Evolutionary conservation across 2,888 invertebrate genomes (phyloP).

Genomic region (Cephonodes hylas): DNA sequence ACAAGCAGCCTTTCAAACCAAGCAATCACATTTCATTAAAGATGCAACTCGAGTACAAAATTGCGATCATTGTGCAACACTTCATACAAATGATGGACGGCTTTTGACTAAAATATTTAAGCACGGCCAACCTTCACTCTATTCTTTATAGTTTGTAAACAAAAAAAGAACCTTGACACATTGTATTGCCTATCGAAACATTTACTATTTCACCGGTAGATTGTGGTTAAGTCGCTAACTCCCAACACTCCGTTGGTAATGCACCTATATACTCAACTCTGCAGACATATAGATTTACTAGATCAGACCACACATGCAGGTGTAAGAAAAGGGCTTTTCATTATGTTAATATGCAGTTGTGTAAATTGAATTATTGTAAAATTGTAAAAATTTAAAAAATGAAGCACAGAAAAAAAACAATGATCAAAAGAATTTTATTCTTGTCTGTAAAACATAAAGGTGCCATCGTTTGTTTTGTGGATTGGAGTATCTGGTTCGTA

Average conservation of each 20-base stretch:
- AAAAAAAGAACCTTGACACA: constrained; percentile 37
- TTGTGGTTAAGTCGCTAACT: constrained; percentile 29
- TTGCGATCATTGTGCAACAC: not conserved
- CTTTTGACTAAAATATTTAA: constrained; percentile 7
- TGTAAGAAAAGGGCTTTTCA: too few species aligned
- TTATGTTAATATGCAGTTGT: too few species aligned
- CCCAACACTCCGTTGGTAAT: constrained; percentile 30
- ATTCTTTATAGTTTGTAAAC: constrained; percentile 22
- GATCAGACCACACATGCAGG: not conserved
- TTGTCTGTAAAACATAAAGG: too few species aligned
- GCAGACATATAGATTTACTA: constrained; percentile 13
- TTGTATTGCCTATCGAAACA: constrained; percentile 30
- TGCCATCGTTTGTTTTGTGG: too few species aligned
- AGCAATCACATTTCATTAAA: not conserved
- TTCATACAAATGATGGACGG: not conserved
- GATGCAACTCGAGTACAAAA: not conserved
- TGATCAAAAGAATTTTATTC: too few species aligned
- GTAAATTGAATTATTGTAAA: too few species aligned
- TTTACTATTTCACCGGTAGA: constrained; percentile 31
- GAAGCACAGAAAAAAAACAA: too few species aligned
- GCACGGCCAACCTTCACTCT: constrained; percentile 9
- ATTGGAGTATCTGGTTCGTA: too few species aligned
- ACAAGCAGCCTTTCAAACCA: not conserved
- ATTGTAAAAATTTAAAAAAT: too few species aligned
- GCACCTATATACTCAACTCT: constrained; percentile 26